Evolutionary conservation across 2,888 invertebrate genomes (phyloP), one percentile per base, ranked within the genome.

Genomic region (Melanostoma mellinum): DNA sequence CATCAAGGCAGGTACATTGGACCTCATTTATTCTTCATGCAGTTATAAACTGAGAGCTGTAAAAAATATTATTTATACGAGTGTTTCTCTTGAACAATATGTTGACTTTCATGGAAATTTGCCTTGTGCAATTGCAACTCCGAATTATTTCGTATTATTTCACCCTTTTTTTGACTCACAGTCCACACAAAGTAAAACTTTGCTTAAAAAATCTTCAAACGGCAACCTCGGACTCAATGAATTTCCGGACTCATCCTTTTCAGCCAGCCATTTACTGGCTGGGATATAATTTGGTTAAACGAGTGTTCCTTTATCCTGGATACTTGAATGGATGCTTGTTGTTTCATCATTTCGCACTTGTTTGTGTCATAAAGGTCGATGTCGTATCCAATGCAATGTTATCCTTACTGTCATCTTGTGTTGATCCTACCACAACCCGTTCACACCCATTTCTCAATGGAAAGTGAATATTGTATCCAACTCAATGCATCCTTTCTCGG

Each of bases 241-340:
- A 65, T 71, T 65, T 67, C 40, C 20, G 46, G n/a, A 60, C 65
- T 48, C 65, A 75, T 6, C 44, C 75, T 33, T 3, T 40, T 36
- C 30, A 1, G 56, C 52, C 6, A 33, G 60, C 50, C 78, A 79
- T 63, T 84, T 78, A 84, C 84, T 79, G 71, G 48, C 60, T 71
- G 74, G 67, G 60, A 50, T 74, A 78, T 84, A 75, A 84, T 84
- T 78, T 79, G 60, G 74, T 84, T 84, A 84, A 84, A 79, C 78
- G 79, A 79, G 74, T 61, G 67, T 32, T 74, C 69, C 71, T 79
- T 46, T 53, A 61, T 46, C 65, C 67, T 63, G 67, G 38, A 60
- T 76, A 30, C 55, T 55, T 58, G 72, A 36, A 60, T 72, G 38
- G 33, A 67, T 69, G 63, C 77, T 63, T 77, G 77, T 73, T 77